Evolutionary conservation across 2,888 invertebrate species (phyloP).

Genomic region (Andrena minutula): DNA sequence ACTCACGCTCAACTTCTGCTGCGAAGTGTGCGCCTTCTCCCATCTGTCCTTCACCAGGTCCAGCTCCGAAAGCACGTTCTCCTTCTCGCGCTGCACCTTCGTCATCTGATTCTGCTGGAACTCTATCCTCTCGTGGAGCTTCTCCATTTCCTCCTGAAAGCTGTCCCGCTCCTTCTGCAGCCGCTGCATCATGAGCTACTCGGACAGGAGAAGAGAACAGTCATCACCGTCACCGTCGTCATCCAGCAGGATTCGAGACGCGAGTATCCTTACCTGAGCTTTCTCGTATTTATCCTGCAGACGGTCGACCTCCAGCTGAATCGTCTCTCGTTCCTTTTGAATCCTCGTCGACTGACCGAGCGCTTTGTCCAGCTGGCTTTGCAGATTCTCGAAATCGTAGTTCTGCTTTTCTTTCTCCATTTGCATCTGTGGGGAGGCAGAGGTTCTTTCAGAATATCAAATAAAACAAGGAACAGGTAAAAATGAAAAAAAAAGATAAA

Average conservation of each 20-base stretch:
- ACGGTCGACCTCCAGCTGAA: conserved; percentile 93
- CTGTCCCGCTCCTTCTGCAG: conserved; percentile 95
- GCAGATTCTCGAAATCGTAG: conserved; percentile 96
- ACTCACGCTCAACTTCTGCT: conserved; percentile 92
- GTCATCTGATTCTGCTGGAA: conserved; percentile 92
- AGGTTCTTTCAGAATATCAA: not conserved
- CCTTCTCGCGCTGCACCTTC: conserved; percentile 93
- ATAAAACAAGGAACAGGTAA: too few species aligned
- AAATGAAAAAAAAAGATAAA: too few species aligned
- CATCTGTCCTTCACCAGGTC: conserved; percentile 95
- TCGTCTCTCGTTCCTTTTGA: conserved; percentile 95
- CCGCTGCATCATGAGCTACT: conserved; percentile 90
- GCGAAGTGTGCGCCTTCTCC: conserved; percentile 94
- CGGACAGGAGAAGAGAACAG: conserved; percentile 3
- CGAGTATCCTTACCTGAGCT: conserved; percentile 88
- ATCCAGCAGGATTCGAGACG: not conserved
- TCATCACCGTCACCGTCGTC: not conserved
- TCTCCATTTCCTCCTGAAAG: conserved; percentile 92
- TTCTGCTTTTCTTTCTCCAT: conserved; percentile 96
- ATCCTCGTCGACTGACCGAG: conserved; percentile 94
- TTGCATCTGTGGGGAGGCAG: conserved; percentile 87
- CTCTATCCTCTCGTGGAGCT: conserved; percentile 93
- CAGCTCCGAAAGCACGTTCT: conserved; percentile 93
- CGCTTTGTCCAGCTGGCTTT: conserved; percentile 96
- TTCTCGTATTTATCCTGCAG: conserved; percentile 96